Evolutionary conservation across 2,797 vertebrate species (phyloP).

Genomic region (Kryptopterus vitreolus): DNA sequence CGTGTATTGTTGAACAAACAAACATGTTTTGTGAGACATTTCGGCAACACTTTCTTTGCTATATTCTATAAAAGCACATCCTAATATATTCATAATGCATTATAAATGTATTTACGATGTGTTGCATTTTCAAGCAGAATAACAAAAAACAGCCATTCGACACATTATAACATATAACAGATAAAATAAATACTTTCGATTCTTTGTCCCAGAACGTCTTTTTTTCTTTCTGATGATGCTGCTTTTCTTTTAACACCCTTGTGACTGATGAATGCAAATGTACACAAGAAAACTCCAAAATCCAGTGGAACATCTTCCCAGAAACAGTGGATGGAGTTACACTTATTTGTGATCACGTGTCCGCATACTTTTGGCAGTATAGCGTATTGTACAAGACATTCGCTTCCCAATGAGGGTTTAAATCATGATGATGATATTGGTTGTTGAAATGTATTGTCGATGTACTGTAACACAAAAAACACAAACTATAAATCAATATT

Average conservation of each 20-base stretch:
- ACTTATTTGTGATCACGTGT: no score
- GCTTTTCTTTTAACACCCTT: neutral
- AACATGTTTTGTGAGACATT: neutral
- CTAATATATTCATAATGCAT: constrained; percentile 5
- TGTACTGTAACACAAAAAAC: neutral
- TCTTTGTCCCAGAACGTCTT: neutral
- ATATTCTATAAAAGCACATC: neutral
- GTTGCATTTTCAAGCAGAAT: neutral
- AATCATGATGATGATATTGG: no score
- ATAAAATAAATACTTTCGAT: neutral
- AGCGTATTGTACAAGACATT: neutral
- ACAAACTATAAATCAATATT: neutral
- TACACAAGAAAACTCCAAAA: no score
- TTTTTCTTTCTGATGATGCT: neutral
- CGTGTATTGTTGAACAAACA: constrained; percentile 12
- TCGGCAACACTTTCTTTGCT: neutral
- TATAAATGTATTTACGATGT: neutral
- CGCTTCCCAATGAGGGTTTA: neutral
- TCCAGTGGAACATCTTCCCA: no score
- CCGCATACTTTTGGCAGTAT: no score
- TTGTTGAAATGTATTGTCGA: no score
- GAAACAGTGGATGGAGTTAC: no score
- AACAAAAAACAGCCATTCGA: neutral
- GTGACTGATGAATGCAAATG: no score
- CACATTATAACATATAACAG: neutral